These are phyloP conservation scores for Selene dorsalis DNA, from an alignment of 2,797 vertebrate species.

Conservation along the genomic window DNA sequence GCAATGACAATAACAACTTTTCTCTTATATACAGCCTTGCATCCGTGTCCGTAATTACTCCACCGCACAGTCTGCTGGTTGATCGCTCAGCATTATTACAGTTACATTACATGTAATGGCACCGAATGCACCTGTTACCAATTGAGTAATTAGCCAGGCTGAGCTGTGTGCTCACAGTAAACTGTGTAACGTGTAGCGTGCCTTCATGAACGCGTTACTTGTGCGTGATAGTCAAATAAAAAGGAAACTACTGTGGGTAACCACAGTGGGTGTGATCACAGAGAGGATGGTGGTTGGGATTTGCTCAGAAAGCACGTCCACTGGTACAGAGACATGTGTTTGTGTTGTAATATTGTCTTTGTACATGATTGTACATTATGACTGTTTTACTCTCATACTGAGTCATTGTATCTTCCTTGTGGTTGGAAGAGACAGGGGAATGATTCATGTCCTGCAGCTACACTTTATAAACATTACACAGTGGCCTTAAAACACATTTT, in stretches of 20 bases:
- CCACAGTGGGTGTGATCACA: neutral
- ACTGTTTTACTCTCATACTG: neutral
- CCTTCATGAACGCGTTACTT: neutral
- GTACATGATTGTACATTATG: neutral
- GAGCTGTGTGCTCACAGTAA: neutral
- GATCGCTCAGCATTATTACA: neutral
- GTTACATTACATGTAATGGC: conserved; percentile 19
- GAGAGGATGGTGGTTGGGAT: conserved; percentile 16
- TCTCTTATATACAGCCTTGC: neutral
- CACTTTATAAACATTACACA: conserved; percentile 64
- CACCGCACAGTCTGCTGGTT: neutral
- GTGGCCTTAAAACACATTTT: conserved; percentile 37
- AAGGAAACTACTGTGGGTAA: neutral
- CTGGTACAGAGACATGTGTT: neutral
- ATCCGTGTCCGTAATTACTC: neutral
- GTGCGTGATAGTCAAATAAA: neutral
- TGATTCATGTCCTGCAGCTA: conserved; percentile 24
- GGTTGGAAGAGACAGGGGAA: neutral
- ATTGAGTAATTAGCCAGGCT: neutral
- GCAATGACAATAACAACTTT: conserved; percentile 6
- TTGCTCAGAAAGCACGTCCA: conserved; percentile 1
- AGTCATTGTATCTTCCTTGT: conserved; percentile 1
- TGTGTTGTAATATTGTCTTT: neutral
- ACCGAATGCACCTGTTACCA: conserved; percentile 64
- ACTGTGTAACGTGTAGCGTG: neutral